Percentiles rank a stretch among this genome's conserved stretches.
Evolutionary conservation across 37 sponge, comb jelly and placozoan species (phyloP).

Genomic region (Diacarnus erythraeanus): DNA sequence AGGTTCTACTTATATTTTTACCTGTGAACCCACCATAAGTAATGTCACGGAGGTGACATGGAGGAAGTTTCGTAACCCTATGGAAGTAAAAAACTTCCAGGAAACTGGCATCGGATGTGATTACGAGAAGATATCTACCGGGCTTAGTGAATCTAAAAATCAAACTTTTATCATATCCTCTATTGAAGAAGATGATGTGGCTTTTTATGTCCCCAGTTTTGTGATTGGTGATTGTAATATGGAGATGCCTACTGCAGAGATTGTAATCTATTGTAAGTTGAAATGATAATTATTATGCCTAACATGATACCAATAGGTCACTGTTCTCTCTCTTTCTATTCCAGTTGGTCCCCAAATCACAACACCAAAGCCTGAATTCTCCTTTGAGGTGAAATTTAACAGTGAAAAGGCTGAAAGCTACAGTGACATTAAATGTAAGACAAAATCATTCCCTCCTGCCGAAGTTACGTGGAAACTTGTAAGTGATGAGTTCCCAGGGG

Average conservation of each 20-base stretch:
- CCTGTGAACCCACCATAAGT: neutral
- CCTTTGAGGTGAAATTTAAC: neutral
- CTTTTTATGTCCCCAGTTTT: constrained; percentile 4
- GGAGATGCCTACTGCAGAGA: neutral
- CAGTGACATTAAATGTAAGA: neutral
- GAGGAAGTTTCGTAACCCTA: neutral
- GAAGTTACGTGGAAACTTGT: neutral
- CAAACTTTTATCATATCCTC: neutral
- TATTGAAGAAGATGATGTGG: neutral
- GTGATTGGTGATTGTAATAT: neutral
- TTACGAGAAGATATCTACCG: neutral
- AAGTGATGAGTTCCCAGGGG: neutral
- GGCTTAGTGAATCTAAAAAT: neutral
- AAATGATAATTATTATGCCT: no score
- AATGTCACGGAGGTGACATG: neutral
- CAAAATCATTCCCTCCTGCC: neutral
- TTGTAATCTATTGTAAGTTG: neutral
- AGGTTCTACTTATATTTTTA: neutral
- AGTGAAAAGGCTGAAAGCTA: neutral
- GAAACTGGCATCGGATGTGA: neutral
- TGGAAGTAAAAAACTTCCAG: neutral
- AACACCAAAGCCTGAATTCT: neutral
- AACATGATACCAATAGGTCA: neutral
- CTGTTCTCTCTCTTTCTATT: neutral
- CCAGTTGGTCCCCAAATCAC: neutral